Conservation (phyloP, 2,797 vertebrate species). For the Helarctos malayanus region DNA sequence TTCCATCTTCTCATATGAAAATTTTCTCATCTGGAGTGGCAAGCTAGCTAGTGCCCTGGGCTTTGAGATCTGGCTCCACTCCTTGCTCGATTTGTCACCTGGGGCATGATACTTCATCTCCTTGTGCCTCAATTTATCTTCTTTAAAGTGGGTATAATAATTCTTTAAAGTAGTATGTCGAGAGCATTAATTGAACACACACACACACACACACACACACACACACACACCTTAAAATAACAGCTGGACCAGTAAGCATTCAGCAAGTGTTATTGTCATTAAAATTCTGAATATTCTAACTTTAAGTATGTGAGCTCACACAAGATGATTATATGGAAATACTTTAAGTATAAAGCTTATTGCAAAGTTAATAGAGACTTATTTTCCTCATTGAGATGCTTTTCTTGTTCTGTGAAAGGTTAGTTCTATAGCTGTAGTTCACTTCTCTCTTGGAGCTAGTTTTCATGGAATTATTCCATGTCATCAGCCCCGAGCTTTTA, state of each 20-base stretch:
- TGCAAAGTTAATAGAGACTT: constrained; percentile 15
- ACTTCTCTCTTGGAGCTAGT: neutral
- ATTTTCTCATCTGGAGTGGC: neutral
- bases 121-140: neutral
- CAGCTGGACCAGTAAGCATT: neutral
- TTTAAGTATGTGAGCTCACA: neutral
- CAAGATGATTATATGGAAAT: constrained; percentile 7
- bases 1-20: constrained; percentile 24
- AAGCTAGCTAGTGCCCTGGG: neutral
- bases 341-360: neutral
- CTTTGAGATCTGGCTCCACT: neutral
- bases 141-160: constrained; percentile 12
- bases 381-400: neutral
- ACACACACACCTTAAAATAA: neutral
- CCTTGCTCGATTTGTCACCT: neutral
- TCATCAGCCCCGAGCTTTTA: neutral
- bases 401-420: neutral
- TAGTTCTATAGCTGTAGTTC: neutral
- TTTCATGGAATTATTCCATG: neutral
- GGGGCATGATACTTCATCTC: neutral
- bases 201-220: neutral
- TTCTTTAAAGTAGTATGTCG: neutral
- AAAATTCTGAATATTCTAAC: constrained; percentile 30
- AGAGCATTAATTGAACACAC: neutral
- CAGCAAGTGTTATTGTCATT: neutral